These are phyloP conservation scores for Muscicapa striata DNA, from an alignment of 2,797 vertebrate species.

Conservation along the genomic window DNA sequence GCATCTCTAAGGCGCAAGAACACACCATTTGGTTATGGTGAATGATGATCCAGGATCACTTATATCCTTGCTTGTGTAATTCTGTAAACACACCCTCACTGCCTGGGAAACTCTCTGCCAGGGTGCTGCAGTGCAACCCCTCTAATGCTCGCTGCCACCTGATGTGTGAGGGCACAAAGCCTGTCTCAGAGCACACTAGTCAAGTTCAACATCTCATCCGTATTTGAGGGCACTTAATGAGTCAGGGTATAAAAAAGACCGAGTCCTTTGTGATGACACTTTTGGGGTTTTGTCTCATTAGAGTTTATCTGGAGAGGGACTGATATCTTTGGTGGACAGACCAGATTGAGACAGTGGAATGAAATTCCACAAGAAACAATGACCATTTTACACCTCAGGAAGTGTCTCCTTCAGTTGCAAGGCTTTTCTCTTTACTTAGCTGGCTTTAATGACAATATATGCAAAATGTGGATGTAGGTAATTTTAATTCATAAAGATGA, in stretches of 20 bases:
- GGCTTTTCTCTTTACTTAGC: not conserved
- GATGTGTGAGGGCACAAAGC: not conserved
- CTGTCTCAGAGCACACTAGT: not conserved
- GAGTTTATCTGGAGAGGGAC: not conserved
- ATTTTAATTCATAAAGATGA: not conserved
- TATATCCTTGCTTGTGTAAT: not conserved
- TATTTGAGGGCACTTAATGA: not conserved
- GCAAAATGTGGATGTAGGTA: not conserved
- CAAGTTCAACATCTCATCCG: not conserved
- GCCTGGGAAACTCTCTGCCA: not conserved
- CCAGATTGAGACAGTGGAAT: rapidly evolving
- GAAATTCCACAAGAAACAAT: not conserved
- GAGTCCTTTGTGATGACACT: rapidly evolving
- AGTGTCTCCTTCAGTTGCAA: not conserved
- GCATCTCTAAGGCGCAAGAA: not conserved
- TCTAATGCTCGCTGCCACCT: rapidly evolving
- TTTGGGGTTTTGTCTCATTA: not conserved
- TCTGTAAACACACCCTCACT: not conserved
- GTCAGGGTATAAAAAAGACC: not conserved
- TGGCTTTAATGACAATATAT: not conserved
- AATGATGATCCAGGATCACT: not conserved
- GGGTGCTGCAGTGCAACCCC: not conserved
- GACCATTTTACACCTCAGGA: not conserved
- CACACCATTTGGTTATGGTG: not conserved
- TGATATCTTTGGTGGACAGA: not conserved